Conservation (phyloP, 2,797 vertebrate genomes). For the Steatocranus sp. region DNA sequence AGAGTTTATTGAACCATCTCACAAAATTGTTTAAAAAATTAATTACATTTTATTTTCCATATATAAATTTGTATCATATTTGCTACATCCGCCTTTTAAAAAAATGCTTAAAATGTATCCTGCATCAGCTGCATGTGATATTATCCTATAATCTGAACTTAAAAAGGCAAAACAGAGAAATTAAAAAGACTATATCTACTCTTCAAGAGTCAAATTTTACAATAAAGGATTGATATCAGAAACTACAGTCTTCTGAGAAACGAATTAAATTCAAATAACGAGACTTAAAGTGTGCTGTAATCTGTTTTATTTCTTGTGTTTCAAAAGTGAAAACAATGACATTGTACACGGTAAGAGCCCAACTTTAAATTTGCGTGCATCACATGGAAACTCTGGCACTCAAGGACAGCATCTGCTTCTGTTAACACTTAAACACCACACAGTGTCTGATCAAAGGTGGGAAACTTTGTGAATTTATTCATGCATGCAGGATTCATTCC, state of each 20-base stretch:
- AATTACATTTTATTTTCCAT: neutral
- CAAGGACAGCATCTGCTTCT: neutral
- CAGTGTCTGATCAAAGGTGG: neutral
- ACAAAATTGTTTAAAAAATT: neutral
- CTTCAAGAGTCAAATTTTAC: neutral
- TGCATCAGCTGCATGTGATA: neutral
- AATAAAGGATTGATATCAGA: neutral
- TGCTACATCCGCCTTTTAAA: neutral
- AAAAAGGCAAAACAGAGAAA: neutral
- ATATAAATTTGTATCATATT: neutral
- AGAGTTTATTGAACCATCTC: neutral
- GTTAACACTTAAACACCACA: neutral
- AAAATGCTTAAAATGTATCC: neutral
- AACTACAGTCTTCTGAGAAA: neutral
- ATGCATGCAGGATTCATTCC: neutral
- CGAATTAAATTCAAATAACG: neutral
- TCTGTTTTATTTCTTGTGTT: constrained; percentile 16
- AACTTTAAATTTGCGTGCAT: neutral
- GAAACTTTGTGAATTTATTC: neutral
- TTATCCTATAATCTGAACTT: neutral
- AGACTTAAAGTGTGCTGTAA: neutral
- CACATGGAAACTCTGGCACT: neutral
- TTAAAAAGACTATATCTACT: neutral
- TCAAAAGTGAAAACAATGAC: constrained; percentile 4
- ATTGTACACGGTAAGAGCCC: neutral